A percentile compares a stretch with the other conserved stretches of the same genome.
Conservation (phyloP, 2,113 vertebrate genomes). For the Zosterops lateralis region DNA sequence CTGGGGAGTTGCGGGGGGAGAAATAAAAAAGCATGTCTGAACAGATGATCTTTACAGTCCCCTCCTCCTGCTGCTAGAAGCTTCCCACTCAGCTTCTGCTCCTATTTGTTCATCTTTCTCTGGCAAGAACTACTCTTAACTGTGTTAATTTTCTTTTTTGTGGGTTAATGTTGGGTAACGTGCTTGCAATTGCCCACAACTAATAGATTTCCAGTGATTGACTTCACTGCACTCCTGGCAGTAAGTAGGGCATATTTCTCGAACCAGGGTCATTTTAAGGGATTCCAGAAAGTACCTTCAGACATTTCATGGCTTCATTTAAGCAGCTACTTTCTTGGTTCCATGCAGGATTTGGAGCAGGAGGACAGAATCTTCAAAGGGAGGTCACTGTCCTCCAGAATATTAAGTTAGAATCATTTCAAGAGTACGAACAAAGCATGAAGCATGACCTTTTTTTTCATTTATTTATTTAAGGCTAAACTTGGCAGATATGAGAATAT, state of each 20-base stretch:
- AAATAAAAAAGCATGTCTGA: constrained; percentile 34
- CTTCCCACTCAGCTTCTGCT: constrained; percentile 67
- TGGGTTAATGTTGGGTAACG: constrained; percentile 48
- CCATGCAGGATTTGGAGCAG: not conserved
- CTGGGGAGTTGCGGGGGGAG: not conserved
- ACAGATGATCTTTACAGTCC: constrained; percentile 60
- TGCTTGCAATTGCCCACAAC: constrained; percentile 17
- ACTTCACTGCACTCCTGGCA: constrained; percentile 30
- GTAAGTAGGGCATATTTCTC: not conserved
- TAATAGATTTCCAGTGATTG: constrained; percentile 45
- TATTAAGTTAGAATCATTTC: constrained; percentile 27
- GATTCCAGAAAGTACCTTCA: constrained; percentile 18
- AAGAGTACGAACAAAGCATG: constrained; percentile 39
- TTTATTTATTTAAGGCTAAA: constrained; percentile 66
- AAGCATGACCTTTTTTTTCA: constrained; percentile 35
- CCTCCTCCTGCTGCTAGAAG: constrained; percentile 42
- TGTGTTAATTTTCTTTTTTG: constrained; percentile 46
- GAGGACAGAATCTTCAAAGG: constrained; percentile 4
- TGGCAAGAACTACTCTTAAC: constrained; percentile 43
- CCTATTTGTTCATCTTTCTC: constrained; percentile 60
- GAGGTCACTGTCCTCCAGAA: constrained; percentile 15
- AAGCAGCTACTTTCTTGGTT: not conserved
- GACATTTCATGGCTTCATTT: constrained; percentile 13
- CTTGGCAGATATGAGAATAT: constrained; percentile 60
- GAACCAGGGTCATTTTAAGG: constrained; percentile 41